Percentiles rank a stretch among this genome's conserved stretches.
Conservation (phyloP, 1,140 invertebrate genomes). For the Drosophila ohnishii region DNA sequence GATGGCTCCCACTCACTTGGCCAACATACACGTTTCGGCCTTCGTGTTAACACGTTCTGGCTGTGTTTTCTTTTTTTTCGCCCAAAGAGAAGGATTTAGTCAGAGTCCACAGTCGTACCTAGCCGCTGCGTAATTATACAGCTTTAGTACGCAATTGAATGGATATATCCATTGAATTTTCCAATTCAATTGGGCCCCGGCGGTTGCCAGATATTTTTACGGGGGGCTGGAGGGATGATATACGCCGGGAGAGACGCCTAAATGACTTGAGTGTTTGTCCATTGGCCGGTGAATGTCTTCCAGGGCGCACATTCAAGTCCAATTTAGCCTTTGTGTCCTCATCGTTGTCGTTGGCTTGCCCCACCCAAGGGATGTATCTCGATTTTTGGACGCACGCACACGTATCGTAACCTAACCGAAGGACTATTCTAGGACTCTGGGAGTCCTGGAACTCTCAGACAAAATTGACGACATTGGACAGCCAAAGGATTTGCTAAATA, state of each 20-base stretch:
- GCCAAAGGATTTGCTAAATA: constrained; percentile 29
- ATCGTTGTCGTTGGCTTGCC: constrained; percentile 39
- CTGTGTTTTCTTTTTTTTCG: background rate
- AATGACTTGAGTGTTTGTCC: constrained; percentile 75
- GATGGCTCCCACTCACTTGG: constrained; percentile 45
- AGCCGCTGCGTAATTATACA: constrained; percentile 59
- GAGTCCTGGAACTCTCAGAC: background rate
- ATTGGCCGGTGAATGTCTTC: constrained; percentile 52
- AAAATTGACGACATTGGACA: constrained; percentile 22
- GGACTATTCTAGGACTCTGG: background rate
- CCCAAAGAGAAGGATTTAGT: constrained; percentile 15
- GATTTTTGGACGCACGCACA: constrained; percentile 59
- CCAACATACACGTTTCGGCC: constrained; percentile 37
- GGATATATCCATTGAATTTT: constrained; percentile 64
- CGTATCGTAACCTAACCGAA: constrained; percentile 20
- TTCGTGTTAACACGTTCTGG: constrained; percentile 49
- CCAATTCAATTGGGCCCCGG: constrained; percentile 57
- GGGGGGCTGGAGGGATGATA: background rate
- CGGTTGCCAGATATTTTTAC: constrained; percentile 13
- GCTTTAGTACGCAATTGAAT: constrained; percentile 56
- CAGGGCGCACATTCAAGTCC: constrained; percentile 66
- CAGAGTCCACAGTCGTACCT: background rate
- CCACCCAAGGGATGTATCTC: constrained; percentile 68
- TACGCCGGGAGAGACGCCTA: constrained; percentile 10
- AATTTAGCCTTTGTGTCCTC: constrained; percentile 76